Evolutionary conservation across 2,797 vertebrate genomes (phyloP).

Genomic region (Gallirallus australis): DNA sequence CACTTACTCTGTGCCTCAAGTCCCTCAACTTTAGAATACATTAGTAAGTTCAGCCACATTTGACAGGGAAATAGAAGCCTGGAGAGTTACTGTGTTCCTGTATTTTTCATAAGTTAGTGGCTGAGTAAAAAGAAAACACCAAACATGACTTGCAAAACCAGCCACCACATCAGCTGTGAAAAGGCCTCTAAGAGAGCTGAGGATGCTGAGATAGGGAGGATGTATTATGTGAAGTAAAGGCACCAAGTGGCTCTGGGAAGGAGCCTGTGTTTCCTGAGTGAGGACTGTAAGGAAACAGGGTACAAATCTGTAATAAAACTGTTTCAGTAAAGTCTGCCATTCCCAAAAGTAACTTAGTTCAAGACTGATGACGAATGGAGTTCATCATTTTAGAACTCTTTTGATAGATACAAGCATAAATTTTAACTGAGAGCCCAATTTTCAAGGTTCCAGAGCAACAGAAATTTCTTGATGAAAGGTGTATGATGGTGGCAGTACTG

Average conservation of each 20-base stretch:
- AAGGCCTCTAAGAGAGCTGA: neutral
- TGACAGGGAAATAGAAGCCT: neutral
- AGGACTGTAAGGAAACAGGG: neutral
- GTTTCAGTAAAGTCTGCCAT: neutral
- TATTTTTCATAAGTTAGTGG: neutral
- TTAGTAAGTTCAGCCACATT: neutral
- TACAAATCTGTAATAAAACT: neutral
- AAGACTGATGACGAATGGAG: neutral
- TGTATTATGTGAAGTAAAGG: neutral
- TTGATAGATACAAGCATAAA: neutral
- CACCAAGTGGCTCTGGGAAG: neutral
- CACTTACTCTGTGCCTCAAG: neutral
- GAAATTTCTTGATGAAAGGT: neutral
- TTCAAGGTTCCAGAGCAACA: neutral
- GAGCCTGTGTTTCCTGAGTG: neutral
- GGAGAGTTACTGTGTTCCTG: neutral
- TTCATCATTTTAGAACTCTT: neutral
- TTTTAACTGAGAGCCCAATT: neutral
- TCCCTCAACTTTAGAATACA: neutral
- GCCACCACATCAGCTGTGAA: neutral
- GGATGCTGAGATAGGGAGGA: neutral
- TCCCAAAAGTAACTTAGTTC: neutral
- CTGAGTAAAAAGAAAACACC: neutral
- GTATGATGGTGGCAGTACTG: neutral
- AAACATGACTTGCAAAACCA: neutral